Evolutionary conservation across 2,888 invertebrate genomes (phyloP), one percentile per base, ranked within the genome.

Genomic region (Monochamus alternatus): DNA sequence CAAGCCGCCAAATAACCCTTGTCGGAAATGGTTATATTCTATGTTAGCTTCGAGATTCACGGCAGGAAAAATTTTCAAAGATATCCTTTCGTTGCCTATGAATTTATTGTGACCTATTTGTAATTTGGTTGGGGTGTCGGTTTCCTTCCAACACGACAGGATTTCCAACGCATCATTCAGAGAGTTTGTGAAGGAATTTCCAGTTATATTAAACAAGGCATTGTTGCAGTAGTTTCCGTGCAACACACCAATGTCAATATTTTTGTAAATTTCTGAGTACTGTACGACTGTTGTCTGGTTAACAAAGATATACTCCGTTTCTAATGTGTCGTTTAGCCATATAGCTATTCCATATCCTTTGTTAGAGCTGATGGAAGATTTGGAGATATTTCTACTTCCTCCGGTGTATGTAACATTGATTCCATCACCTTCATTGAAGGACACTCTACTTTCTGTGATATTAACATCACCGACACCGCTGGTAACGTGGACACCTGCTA

Each of bases 351-450:
- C 98, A 84, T 96, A 95, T 8, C 98, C 97, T 79, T 92, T 92
- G 88, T 99, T 99, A 0, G 96, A 95, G 68, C 94, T 95, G 32
- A 99, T 90, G 38, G 93, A 94, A 62, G 96, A 95, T 82, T 94
- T 91, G 10, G 98, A 98, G 76, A 99, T 92, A 85, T 99, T 98
- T 78, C 97, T 92, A 83, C 95, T 95, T 0, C 99, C 99, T 0
- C 99, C 99, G 3, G 96, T 95, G 77, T 97, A 97, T 0, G 98
- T 98, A 10, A 99, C 94, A 87, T 99, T 99, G 9, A 99, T 92
- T 0, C 99, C 99, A 85, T 97, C 97, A 1, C 97, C 98, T 85
- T 94, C 92, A 87, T 99, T 99, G 82, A 96, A 95, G 22, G 95
- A 95, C 81, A 99, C 94, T 83, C 94, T 92, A 80, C 97, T 97